Base-by-base conservation (phyloP, 2,888 invertebrate genomes). In the Lampropteryx suffumata region DNA sequence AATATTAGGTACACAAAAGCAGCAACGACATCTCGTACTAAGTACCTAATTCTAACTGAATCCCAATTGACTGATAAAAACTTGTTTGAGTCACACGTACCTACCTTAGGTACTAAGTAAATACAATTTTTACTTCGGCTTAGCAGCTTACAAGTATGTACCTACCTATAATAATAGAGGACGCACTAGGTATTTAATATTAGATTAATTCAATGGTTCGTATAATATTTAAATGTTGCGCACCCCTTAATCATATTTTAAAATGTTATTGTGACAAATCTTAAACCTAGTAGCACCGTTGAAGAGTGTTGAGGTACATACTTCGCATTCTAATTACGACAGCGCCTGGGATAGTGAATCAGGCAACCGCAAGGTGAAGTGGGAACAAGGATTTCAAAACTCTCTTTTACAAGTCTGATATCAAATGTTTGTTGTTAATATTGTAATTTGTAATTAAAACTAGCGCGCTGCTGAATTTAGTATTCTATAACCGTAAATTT, bases 401-500 rank as follows among this genome's bases (percentile, higher is more conserved):
- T 71, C 64, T 72, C 62, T 65, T 71, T 64, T 59, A 71, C 70
- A 78, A 78, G 77, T 78, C 79, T 77, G 77, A 77, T 47, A 62
- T 65, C 67, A 67, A 66, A 42, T 56, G 53, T 67, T 67, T 56
- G 64, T 68, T 70, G 63, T 65, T 71, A 59, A 49, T 36, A 30
- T 30, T 30, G 30, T 43, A 43, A 27, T 50, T 30, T 39, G 45
- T 51, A 47, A 50, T 48, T 35, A 43, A 43, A 56, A 58, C 56
- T 64, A 65, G 62, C 62, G 53, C 56, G 71, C 74, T 65, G 76
- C 71, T 72, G 65, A 67, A 60, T 62, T 62, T 74, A 73, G 68
- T 77, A 74, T 59, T 64, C 52, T 59, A 66, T 64, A 65, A 67
- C 45, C 4, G 51, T 81, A 86, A 83, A 74, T 82, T 86, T 88